phyloP scores from a whole-genome alignment of 2,888 invertebrate genomes.

The Bedellia somnulentella region DNA sequence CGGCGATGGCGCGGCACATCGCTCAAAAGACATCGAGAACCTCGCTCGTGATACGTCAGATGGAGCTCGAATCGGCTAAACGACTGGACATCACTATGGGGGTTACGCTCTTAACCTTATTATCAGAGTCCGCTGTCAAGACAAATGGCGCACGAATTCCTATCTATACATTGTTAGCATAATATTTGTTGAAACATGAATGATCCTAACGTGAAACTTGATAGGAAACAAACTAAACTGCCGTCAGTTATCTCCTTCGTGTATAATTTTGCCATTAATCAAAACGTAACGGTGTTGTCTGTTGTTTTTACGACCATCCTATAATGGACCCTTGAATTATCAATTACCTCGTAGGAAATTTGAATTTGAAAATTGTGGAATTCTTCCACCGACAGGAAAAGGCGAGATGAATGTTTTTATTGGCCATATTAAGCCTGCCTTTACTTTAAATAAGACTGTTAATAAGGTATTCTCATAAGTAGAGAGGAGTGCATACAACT shows the following conservation, averaged over 20 bases:
- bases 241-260: slow-evolving; percentile 1
- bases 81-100: slow-evolving; percentile 5
- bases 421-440: too few relatives aligned
- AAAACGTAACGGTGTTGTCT: slow-evolving; percentile 9
- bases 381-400: slow-evolving; percentile 1
- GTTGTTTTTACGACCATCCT: slow-evolving; percentile 4
- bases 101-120: slow-evolving; percentile 4
- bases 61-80: slow-evolving; percentile 4
- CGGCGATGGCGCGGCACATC: too few relatives aligned
- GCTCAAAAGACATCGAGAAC: slow-evolving; percentile 1
- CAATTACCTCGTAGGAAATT: slow-evolving; percentile 4
- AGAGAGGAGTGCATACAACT: too few relatives aligned
- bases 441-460: too few relatives aligned
- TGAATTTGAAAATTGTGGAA: slow-evolving; percentile 3
- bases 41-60: slow-evolving; percentile 2
- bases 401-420: too few relatives aligned
- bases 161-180: slow-evolving; percentile 1
- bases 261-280: slow-evolving; percentile 9
- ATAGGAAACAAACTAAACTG: slow-evolving; percentile 1
- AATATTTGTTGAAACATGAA: too few relatives aligned
- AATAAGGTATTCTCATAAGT: too few relatives aligned
- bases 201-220: too few relatives aligned
- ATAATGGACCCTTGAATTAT: slow-evolving; percentile 5
- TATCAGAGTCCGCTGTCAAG: slow-evolving; percentile 4
- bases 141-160: slow-evolving; percentile 5